Evolutionary conservation across 2,888 invertebrate species (phyloP), one percentile per base, ranked within the genome.

Genomic region (Polydesmus complanatus): DNA sequence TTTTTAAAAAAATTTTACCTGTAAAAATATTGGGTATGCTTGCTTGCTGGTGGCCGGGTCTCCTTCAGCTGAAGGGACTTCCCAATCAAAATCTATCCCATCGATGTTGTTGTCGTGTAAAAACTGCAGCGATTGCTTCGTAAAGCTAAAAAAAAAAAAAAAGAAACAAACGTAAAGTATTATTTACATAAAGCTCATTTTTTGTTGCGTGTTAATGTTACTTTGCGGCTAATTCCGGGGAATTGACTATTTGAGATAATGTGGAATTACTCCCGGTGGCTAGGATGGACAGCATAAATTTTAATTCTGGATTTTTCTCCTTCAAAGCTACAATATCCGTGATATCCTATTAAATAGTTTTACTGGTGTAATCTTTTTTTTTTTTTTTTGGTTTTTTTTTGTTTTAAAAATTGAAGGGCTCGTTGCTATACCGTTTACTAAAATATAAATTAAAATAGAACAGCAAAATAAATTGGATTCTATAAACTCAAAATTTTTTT

Each of bases 231-330:
- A 80, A 82, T 0, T 79, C 77, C 72, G 87, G 86, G 70, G 83
- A 80, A 8, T 75, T 69, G 1, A 88, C 84, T 85, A 89, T 87
- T 56, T 80, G 75, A 1, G 83, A 77, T 71, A 87, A 90, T 0
- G 84, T 84, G 50, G 68, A 67, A 66, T 75, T 72, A 18, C 77
- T 75, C 64, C 78, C 64, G 25, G 64, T 76, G 26, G 85, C 85
- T 22, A 86, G 88, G 23, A 88, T 79, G 60, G 88, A 87, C 0
- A 91, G 71, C 66, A 92, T 74, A n/a, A 90, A 76, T 75, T 87
- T 89, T 47, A 91, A 74, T 37, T 37, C 37, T 37, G 37, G 37
- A 37, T 37, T 37, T 14, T 37, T 5, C 14, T 37, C 14, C 14
- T 14, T 5, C 14, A 37, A 37, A 8, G 37, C 37, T 14, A 14